Base-by-base conservation (phyloP, 2,888 invertebrate species). In the Caenorhabditis sinica region DNA sequence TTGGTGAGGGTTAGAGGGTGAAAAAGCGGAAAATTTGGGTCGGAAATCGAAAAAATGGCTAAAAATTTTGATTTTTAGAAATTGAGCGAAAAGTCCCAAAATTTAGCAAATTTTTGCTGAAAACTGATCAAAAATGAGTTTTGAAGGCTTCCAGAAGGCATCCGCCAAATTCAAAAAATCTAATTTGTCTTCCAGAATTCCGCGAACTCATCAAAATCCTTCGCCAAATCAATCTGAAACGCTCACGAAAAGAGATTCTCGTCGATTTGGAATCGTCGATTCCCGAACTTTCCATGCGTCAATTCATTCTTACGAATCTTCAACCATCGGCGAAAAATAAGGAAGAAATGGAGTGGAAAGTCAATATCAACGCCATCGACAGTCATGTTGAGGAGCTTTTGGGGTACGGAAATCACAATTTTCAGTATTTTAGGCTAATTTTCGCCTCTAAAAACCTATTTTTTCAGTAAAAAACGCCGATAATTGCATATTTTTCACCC, bases 271-370 rank as follows among this genome's bases (percentile, higher is more conserved):
- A 89, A 40, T 36, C 40, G 20, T 84, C 69, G 5, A 93, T 96
- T 83, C 94, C 95, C 88, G 95, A 95, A 86, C 93, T 95, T 60
- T 94, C 94, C 23, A 94, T 96, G 60, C 93, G 94, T 17, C 93
- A 96, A 92, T 98, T 97, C 93, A 94, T 98, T 25, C 94, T 97
- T 81, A 96, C 96, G 33, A 98, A 98, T 93, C 94, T 98, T 71
- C 95, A 95, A n/a, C 61, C 66, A 17, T 63, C 75, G 0, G 9
- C 30, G 2, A 63, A 69, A 36, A 66, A 71, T 13, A 68, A 76
- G 25, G 85, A 82, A 25, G 33, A 49, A 13, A 85, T 88, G 72
- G 87, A 88, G 43, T 88, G 88, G 88, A 87, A 87, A 74, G 94
- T 96, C 2, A 97, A 97, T 94, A 94, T 97, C 72, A 94, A 95